Evolutionary conservation across 2,113 vertebrate genomes (phyloP).

Genomic region (Aptenodytes patagonicus): DNA sequence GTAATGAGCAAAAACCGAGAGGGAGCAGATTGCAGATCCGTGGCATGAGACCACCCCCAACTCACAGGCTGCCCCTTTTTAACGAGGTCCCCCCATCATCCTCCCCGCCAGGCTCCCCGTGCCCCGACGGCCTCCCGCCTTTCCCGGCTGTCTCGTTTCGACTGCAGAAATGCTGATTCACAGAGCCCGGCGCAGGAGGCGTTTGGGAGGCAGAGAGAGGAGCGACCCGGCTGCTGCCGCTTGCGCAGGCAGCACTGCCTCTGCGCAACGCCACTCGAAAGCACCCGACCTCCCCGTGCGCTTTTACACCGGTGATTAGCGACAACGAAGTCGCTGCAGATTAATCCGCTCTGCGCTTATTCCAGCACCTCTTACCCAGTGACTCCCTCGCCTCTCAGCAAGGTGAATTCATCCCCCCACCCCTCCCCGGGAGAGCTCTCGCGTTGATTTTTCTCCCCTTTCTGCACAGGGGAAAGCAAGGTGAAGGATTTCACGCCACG

Average conservation of each 20-base stretch:
- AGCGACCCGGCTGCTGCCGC: neutral
- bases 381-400: neutral
- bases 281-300: neutral
- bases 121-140: neutral
- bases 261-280: neutral
- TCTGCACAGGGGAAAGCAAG: neutral
- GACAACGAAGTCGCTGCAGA: neutral
- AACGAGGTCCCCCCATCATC: neutral
- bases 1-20: neutral
- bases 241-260: neutral
- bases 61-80: conserved; percentile 1
- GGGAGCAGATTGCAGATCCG: neutral
- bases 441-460: neutral
- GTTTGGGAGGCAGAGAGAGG: conserved; percentile 4
- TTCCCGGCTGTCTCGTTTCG: neutral
- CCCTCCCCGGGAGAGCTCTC: neutral
- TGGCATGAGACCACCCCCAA: neutral
- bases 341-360: neutral
- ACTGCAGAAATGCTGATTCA: conserved; percentile 61
- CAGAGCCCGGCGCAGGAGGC: neutral
- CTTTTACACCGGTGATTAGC: neutral
- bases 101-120: neutral
- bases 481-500: neutral
- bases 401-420: conserved; percentile 4
- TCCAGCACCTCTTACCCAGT: neutral